Conservation (phyloP, 2,797 vertebrate genomes). For the Miichthys miiuy region DNA sequence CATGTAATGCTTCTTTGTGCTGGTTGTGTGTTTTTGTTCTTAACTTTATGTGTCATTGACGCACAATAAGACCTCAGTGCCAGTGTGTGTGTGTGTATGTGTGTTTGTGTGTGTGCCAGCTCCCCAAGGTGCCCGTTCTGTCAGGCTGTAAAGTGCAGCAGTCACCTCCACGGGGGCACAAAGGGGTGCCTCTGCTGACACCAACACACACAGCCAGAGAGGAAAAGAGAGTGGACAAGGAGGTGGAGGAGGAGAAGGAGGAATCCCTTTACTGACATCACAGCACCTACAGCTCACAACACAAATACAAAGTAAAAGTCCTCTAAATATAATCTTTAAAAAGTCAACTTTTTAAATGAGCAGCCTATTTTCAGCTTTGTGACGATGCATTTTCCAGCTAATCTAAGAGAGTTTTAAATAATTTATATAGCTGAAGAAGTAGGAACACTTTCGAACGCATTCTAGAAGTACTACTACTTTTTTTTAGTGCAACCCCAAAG, state of each 20-base stretch:
- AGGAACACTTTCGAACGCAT: too few relatives aligned
- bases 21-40: conserved; percentile 35
- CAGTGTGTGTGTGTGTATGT: conserved; percentile 51
- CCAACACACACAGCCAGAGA: conserved; percentile 29
- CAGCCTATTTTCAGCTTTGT: background rate
- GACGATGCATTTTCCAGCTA: background rate
- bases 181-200: conserved; percentile 69
- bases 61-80: conserved; percentile 49
- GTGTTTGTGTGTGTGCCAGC: conserved; percentile 67
- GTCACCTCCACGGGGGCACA: conserved; percentile 78
- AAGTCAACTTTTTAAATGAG: background rate
- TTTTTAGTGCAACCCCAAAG: too few relatives aligned
- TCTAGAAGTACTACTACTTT: too few relatives aligned
- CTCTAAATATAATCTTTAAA: background rate
- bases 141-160: conserved; percentile 80
- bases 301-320: background rate
- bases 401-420: background rate
- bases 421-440: background rate
- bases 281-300: conserved; percentile 21
- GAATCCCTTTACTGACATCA: conserved; percentile 62
- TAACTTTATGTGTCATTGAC: conserved; percentile 52
- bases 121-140: conserved; percentile 84
- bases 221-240: background rate
- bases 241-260: conserved; percentile 31
- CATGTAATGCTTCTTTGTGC: conserved; percentile 18